Conservation (phyloP, 2,797 vertebrate species). For the Toxotes lorentzi region DNA sequence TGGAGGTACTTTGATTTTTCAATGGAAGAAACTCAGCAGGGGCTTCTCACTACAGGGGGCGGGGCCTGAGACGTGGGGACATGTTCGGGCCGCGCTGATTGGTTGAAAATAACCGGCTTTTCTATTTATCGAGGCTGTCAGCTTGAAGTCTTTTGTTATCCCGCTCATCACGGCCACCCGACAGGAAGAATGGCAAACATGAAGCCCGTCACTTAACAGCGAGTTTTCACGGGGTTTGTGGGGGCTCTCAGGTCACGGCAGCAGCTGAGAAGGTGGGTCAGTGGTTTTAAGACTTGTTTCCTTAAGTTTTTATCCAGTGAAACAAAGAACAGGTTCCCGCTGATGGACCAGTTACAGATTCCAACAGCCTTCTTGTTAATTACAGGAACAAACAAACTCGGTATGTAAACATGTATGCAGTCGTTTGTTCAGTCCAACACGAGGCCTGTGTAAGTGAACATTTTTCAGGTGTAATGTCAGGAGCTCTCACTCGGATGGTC, state of each 20-base stretch:
- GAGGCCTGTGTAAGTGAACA: accelerated
- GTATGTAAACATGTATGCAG: too few relatives aligned
- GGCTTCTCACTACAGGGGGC: slow-evolving; percentile 9
- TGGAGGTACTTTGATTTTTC: neutral
- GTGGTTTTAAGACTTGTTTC: neutral
- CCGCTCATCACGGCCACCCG: neutral
- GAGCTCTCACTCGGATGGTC: too few relatives aligned
- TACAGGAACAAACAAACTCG: neutral
- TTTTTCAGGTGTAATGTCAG: neutral
- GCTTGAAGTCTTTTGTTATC: slow-evolving; percentile 12
- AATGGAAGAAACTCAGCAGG: neutral
- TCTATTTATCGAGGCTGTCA: slow-evolving; percentile 29
- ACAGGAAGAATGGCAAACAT: neutral
- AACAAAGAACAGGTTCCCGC: neutral
- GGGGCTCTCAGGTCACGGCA: neutral
- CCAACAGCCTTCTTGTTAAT: neutral
- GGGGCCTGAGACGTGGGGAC: slow-evolving; percentile 25
- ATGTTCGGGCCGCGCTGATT: slow-evolving; percentile 44
- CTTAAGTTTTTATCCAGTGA: neutral
- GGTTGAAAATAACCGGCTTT: slow-evolving; percentile 28
- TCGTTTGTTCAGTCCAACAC: neutral
- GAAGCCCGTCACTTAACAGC: slow-evolving; percentile 37
- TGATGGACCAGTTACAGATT: slow-evolving; percentile 8
- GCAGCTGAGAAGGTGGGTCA: slow-evolving; percentile 45
- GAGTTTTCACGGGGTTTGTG: neutral